Percentiles rank a stretch among this genome's conserved stretches.
Conservation (phyloP, 2,888 invertebrate genomes). For the Epicampocera succincta region DNA sequence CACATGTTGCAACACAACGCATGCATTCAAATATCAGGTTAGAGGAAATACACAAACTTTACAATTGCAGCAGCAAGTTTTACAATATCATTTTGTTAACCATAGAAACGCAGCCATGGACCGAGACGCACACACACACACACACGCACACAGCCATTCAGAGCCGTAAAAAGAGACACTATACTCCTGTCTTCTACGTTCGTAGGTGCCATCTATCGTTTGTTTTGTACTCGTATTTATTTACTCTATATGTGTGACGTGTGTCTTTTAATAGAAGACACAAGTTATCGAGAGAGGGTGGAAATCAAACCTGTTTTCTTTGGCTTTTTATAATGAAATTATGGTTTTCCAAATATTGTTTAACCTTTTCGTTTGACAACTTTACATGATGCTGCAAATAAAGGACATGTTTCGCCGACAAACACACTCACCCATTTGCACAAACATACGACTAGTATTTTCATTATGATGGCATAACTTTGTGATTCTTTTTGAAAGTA, state of each 20-base stretch:
- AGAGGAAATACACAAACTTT: conserved; percentile 15
- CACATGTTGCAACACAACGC: conserved; percentile 67
- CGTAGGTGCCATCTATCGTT: conserved; percentile 29
- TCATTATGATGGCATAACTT: conserved; percentile 29
- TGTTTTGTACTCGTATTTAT: conserved; percentile 29
- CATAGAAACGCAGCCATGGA: not conserved
- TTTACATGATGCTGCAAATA: conserved; percentile 63
- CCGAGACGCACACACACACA: not conserved
- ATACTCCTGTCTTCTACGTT: not conserved
- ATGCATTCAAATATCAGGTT: conserved; percentile 26
- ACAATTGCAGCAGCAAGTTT: conserved; percentile 52
- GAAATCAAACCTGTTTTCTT: conserved; percentile 15
- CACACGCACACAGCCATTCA: not conserved
- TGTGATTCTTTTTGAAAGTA: not conserved
- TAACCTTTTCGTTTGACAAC: conserved; percentile 67
- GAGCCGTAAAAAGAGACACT: conserved; percentile 5
- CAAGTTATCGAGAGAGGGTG: not conserved
- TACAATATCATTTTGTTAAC: conserved; percentile 43
- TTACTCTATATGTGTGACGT: conserved; percentile 7
- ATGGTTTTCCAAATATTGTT: conserved; percentile 64
- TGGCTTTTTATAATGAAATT: conserved; percentile 53
- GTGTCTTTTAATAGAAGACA: conserved; percentile 12
- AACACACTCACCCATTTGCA: not conserved
- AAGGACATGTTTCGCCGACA: not conserved
- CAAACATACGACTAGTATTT: not conserved